A percentile compares a stretch with the other conserved stretches of the same genome.
phyloP scores from a whole-genome alignment of 2,888 invertebrate genomes.

The Cactoblastis cactorum region DNA sequence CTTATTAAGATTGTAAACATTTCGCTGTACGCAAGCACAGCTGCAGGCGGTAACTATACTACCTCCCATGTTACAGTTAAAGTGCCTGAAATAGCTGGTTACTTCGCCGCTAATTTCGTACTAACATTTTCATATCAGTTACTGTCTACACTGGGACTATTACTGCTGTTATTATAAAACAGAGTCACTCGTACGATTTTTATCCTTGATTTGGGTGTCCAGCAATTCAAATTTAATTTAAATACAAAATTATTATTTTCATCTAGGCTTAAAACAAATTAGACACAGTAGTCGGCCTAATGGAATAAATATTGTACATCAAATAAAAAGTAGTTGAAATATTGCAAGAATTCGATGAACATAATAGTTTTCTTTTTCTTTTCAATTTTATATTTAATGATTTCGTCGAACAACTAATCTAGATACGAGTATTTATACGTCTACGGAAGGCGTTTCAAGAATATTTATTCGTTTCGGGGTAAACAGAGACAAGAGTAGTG shows the following conservation, averaged over 20 bases:
- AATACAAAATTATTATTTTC: neutral
- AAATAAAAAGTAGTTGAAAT: too few relatives aligned
- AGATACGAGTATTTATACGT: too few relatives aligned
- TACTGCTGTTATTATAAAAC: constrained; percentile 35
- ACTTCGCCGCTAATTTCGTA: constrained; percentile 55
- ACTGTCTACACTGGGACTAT: constrained; percentile 30
- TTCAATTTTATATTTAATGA: too few relatives aligned
- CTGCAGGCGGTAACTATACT: neutral
- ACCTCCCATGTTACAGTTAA: constrained; percentile 40
- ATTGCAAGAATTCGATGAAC: too few relatives aligned
- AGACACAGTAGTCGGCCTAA: too few relatives aligned
- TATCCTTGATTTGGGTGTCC: neutral
- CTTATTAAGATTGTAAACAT: neutral
- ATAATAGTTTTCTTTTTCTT: too few relatives aligned
- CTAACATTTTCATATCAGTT: constrained; percentile 44
- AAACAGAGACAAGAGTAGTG: too few relatives aligned
- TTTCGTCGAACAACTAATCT: too few relatives aligned
- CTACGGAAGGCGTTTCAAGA: too few relatives aligned
- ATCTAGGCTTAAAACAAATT: too few relatives aligned
- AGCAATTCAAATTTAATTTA: neutral
- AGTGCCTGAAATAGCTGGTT: constrained; percentile 56
- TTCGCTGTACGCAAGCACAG: neutral
- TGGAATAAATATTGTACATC: too few relatives aligned
- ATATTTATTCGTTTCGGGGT: too few relatives aligned
- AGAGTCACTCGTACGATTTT: constrained; percentile 30